Percentiles rank a stretch among this genome's conserved stretches.
Evolutionary conservation across 2,113 vertebrate species (phyloP).

Genomic region (Poecilia latipinna): DNA sequence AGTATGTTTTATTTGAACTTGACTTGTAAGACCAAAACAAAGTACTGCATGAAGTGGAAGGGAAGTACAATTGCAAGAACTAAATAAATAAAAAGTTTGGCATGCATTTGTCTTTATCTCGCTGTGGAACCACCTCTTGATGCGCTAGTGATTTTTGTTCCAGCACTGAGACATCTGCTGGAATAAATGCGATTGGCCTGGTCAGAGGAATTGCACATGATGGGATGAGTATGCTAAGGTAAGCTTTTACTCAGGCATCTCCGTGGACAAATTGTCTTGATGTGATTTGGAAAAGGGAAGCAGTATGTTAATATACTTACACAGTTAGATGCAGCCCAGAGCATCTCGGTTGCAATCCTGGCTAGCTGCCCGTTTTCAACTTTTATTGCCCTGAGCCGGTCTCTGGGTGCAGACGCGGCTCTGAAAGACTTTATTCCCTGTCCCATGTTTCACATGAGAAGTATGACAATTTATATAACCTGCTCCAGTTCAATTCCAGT

Average conservation of each 20-base stretch:
- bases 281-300: conserved; percentile 78
- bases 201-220: conserved; percentile 62
- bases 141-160: conserved; percentile 32
- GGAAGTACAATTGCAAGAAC: neutral
- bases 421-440: neutral
- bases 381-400: conserved; percentile 33
- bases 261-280: conserved; percentile 75
- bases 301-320: conserved; percentile 72
- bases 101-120: neutral
- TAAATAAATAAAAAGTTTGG: neutral
- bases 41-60: neutral
- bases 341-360: conserved; percentile 52
- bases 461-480: neutral
- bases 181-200: conserved; percentile 56
- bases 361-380: conserved; percentile 37
- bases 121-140: no score
- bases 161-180: conserved; percentile 36
- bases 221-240: conserved; percentile 68
- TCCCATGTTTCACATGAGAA: neutral
- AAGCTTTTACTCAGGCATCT: conserved; percentile 70
- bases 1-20: neutral
- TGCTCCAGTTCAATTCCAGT: neutral
- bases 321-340: conserved; percentile 39
- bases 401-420: conserved; percentile 34
- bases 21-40: neutral